Evolutionary conservation across 2,888 invertebrate genomes (phyloP).

Genomic region (Synanthedon formicaeformis): DNA sequence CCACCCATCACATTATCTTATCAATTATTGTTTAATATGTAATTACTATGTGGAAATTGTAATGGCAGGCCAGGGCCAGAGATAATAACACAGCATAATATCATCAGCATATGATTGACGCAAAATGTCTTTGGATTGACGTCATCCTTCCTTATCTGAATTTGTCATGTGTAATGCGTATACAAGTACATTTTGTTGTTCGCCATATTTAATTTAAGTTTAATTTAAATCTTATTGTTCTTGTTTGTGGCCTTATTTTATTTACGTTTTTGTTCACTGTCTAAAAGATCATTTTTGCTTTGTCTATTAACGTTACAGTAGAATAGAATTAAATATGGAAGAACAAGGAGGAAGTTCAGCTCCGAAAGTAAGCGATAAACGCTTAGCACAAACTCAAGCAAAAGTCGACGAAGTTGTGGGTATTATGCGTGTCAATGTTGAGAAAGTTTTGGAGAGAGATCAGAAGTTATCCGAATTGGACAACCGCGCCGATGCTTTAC

Average conservation of each 20-base stretch:
- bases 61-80: too few species aligned
- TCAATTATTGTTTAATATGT: too few species aligned
- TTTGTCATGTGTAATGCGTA: too few species aligned
- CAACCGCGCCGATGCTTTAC: constrained; percentile 94
- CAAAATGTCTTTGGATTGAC: too few species aligned
- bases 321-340: constrained; percentile 37
- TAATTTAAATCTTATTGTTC: too few species aligned
- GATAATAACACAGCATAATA: too few species aligned
- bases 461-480: constrained; percentile 95
- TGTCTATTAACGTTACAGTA: background rate
- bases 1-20: too few species aligned
- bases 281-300: background rate
- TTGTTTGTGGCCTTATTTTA: constrained; percentile 25
- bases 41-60: too few species aligned
- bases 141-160: too few species aligned
- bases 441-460: constrained; percentile 96
- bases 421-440: constrained; percentile 97
- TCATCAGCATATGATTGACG: too few species aligned
- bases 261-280: constrained; percentile 11
- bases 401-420: constrained; percentile 80
- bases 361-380: constrained; percentile 62
- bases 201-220: too few species aligned
- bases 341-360: constrained; percentile 63
- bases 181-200: too few species aligned
- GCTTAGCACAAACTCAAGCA: constrained; percentile 65